A percentile compares a stretch with the other conserved stretches of the same genome.
Evolutionary conservation across 35 echinoderm and acorn worm genomes (phyloP).

Genomic region (Heliocidaris erythrogramma): DNA sequence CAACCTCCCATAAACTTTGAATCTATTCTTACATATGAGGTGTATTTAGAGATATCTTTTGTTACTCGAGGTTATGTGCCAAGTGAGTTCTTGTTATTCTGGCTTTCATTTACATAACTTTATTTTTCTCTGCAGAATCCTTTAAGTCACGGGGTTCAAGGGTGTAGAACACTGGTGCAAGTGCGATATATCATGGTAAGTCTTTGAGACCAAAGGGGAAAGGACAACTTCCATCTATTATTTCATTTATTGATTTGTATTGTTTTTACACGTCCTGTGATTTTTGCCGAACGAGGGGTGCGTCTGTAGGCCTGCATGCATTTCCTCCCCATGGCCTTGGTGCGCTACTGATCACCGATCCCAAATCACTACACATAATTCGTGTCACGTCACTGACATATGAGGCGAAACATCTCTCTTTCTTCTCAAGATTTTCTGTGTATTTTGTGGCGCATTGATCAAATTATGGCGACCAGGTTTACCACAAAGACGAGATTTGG

Average conservation of each 20-base stretch:
- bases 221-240: neutral
- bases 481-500: neutral
- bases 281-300: neutral
- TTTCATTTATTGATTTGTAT: neutral
- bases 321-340: neutral
- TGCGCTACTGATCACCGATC: neutral
- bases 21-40: neutral
- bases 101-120: neutral
- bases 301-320: neutral
- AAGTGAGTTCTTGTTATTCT: neutral
- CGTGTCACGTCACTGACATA: neutral
- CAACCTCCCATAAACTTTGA: too few species aligned
- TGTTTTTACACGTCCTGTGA: neutral
- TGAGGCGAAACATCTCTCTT: slow-evolving; percentile 9
- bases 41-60: neutral
- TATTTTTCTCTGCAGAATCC: neutral
- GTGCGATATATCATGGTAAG: neutral
- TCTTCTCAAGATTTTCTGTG: neutral
- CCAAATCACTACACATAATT: neutral
- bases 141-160: neutral
- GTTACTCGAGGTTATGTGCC: neutral
- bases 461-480: slow-evolving; percentile 2
- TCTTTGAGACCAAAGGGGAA: neutral
- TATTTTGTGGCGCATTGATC: slow-evolving; percentile 9
- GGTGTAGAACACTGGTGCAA: neutral